Evolutionary conservation across 2,113 vertebrate genomes (phyloP).

Genomic region (Marcusenius ussheri): DNA sequence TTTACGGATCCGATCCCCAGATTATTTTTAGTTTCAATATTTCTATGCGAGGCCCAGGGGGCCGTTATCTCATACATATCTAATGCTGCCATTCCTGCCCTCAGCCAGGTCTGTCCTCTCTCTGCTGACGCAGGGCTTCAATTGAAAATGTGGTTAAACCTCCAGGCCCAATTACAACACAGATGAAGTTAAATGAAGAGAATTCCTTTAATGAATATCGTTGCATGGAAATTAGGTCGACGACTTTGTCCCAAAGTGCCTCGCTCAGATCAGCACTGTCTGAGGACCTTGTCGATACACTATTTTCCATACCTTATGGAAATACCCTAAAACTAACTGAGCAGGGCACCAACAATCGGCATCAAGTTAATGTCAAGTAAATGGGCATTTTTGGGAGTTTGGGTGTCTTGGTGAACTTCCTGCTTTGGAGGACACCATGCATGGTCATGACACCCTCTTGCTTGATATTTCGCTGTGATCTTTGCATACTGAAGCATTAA

Average conservation of each 20-base stretch:
- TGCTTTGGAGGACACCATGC: not conserved
- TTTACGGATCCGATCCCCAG: not conserved
- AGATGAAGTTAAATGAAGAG: not conserved
- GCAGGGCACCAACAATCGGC: not conserved
- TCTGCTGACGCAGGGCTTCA: not conserved
- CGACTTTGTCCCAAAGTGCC: not conserved
- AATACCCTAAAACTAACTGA: not conserved
- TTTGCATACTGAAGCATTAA: not conserved
- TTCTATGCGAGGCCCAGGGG: not conserved
- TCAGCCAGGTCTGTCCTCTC: not conserved
- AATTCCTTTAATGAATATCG: not conserved
- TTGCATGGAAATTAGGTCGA: not conserved
- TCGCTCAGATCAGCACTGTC: not conserved
- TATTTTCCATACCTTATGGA: not conserved
- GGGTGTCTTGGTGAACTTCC: not conserved
- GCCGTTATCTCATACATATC: not conserved
- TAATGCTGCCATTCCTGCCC: not conserved
- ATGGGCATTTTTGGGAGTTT: not conserved
- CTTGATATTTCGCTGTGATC: not conserved
- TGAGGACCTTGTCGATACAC: not conserved
- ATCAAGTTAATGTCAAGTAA: not conserved
- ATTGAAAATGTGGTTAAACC: not conserved
- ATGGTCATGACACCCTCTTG: not conserved
- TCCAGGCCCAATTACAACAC: not conserved
- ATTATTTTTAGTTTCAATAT: not conserved